phyloP scores from a whole-genome alignment of 1,140 invertebrate species.

The Ganaspis sp. region DNA sequence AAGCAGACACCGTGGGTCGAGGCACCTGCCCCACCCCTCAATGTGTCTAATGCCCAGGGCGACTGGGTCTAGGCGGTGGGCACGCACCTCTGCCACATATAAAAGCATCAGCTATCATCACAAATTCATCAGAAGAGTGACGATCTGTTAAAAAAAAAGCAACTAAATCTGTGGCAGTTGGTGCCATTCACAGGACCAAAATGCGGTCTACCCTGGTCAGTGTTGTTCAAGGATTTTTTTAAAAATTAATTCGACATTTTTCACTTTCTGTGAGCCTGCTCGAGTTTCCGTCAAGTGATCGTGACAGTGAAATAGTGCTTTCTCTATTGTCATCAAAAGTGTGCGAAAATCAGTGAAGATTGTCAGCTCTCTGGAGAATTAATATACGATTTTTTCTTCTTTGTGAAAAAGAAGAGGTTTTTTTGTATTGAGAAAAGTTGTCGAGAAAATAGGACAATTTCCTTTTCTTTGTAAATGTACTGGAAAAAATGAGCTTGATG shows the following conservation, averaged over 20 bases:
- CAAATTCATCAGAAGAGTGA: conserved; percentile 62
- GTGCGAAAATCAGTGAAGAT: conserved; percentile 5
- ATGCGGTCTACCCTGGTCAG: conserved; percentile 64
- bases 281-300: neutral
- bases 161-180: neutral
- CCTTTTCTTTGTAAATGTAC: too few relatives aligned
- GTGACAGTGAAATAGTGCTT: conserved; percentile 5
- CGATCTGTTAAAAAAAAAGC: conserved; percentile 41
- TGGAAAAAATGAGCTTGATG: too few relatives aligned
- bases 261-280: neutral
- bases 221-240: conserved; percentile 36
- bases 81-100: conserved; percentile 50
- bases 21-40: conserved; percentile 27
- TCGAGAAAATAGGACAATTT: too few relatives aligned
- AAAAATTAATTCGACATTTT: neutral
- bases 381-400: neutral
- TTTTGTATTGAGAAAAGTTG: too few relatives aligned
- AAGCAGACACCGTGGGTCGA: neutral
- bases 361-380: too few relatives aligned
- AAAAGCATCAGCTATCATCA: conserved; percentile 57
- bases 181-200: conserved; percentile 24
- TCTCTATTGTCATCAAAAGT: neutral
- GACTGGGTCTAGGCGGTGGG: conserved; percentile 21
- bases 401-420: neutral
- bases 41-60: conserved; percentile 18